Base-by-base conservation (phyloP, 2,888 invertebrate species). In the Endomychus coccineus region DNA sequence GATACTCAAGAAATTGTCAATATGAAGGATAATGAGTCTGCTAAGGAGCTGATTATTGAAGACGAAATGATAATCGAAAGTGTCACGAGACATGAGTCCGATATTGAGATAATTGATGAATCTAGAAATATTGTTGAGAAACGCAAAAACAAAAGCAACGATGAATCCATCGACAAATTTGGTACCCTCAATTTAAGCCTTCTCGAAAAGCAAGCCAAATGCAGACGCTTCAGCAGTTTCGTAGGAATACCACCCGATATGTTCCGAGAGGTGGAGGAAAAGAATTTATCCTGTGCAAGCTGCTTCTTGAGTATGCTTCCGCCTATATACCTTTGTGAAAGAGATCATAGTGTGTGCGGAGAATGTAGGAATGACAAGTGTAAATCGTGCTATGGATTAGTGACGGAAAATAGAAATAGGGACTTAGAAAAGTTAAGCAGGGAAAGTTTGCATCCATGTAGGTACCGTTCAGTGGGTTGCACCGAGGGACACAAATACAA, bases 311-410 rank as follows among this genome's bases (percentile, higher is more conserved):
- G 44, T 15, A 44, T 59, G 34, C 27, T 49, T 12, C 50, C 56
- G 4, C 59, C 57, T 7, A 55, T 58, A 32, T 56, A 49, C 32
- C 17, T 55, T 2, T 58, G 57, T 33, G 30, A 27, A 11, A 45
- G 46, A 9, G 49, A 45, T 3, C 56, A 58, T 29, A 57, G 45
- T 27, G 48, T 57, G 14, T 59, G 58, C 36, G 13, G 34, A 3
- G 40, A 40, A 12, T 58, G 58, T 33, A 49, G 43, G 21, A 27
- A 35, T 4, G 36, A 34, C 16, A 25, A 32, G 3, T 59, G 59
- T 31, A 45, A 43, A 28, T 4, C 48, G 2, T 58, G 58, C 38
- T 34, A 36, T 10, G 41, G 42, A 17, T 34, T 38, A 21, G 43
- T 57, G 4, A 57, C 56, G 1, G 39, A 44, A 10, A 42, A 44